Percentiles rank a stretch among this genome's conserved stretches.
Conservation (phyloP, 2,113 vertebrate species). For the Danionella cerebrum region DNA sequence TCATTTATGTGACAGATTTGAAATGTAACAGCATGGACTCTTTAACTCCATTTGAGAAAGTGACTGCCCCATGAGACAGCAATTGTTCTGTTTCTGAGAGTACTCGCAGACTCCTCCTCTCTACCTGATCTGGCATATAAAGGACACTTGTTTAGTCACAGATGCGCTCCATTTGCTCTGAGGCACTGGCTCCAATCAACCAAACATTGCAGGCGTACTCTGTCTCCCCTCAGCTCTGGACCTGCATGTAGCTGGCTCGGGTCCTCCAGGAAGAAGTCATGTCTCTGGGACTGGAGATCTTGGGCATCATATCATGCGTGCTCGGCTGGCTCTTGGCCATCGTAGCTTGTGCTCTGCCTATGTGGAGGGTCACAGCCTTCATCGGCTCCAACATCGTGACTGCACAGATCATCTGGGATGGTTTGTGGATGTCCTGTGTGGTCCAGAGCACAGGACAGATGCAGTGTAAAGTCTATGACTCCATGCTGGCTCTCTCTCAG, state of each 20-base stretch:
- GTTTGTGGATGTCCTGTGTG: conserved; percentile 69
- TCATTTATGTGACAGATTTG: too few species aligned
- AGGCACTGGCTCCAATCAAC: not conserved
- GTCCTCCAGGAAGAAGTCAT: conserved; percentile 38
- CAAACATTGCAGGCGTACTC: not conserved
- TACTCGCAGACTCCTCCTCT: conserved; percentile 58
- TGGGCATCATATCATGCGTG: conserved; percentile 61
- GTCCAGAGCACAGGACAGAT: conserved; percentile 69
- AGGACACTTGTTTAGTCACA: conserved; percentile 42
- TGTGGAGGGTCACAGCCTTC: conserved; percentile 69
- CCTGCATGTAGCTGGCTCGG: not conserved
- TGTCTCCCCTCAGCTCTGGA: not conserved
- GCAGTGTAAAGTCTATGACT: conserved; percentile 71
- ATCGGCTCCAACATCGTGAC: conserved; percentile 70
- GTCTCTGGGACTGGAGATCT: conserved; percentile 64
- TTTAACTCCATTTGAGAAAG: too few species aligned
- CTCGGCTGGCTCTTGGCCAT: conserved; percentile 67
- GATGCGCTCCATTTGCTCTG: conserved; percentile 18
- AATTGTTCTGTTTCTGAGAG: too few species aligned
- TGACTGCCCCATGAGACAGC: too few species aligned
- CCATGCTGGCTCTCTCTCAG: conserved; percentile 63
- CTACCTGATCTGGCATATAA: conserved; percentile 58
- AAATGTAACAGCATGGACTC: too few species aligned
- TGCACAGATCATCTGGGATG: conserved; percentile 69
- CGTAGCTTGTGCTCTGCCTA: conserved; percentile 61